Conservation (phyloP, 2,797 vertebrate species). For the Periparus ater region DNA sequence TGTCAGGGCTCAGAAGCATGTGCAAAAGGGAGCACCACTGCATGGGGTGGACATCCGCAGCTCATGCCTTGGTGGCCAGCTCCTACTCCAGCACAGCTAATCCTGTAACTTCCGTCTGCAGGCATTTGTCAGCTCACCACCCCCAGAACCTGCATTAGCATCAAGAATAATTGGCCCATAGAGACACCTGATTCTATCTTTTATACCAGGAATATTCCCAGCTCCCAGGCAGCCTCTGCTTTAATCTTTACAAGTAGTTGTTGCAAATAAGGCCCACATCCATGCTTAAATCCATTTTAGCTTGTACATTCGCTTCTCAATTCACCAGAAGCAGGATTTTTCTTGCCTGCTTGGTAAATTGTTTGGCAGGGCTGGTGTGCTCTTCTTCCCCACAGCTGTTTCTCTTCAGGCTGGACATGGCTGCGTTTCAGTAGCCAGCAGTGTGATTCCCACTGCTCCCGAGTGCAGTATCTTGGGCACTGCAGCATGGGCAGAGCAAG, state of each 20-base stretch:
- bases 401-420: not conserved
- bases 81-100: not conserved
- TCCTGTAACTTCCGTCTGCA: not conserved
- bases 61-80: not conserved
- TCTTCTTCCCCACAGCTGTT: constrained; percentile 1
- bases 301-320: not conserved
- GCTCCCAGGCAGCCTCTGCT: not conserved
- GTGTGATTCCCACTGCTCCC: rapidly evolving
- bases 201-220: not conserved
- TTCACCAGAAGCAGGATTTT: not conserved
- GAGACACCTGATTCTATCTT: not conserved
- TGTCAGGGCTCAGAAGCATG: not conserved
- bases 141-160: not conserved
- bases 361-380: not conserved
- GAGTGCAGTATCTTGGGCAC: rapidly evolving
- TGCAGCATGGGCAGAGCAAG: not conserved
- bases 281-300: not conserved
- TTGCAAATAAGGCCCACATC: not conserved
- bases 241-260: not conserved
- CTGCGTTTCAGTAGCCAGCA: not conserved
- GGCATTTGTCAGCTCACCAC: not conserved
- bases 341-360: not conserved
- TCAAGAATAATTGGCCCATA: not conserved
- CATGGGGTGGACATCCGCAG: rapidly evolving
- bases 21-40: not conserved